Conservation (phyloP, 2,797 vertebrate species). For the Hoplostethus mediterraneus region DNA sequence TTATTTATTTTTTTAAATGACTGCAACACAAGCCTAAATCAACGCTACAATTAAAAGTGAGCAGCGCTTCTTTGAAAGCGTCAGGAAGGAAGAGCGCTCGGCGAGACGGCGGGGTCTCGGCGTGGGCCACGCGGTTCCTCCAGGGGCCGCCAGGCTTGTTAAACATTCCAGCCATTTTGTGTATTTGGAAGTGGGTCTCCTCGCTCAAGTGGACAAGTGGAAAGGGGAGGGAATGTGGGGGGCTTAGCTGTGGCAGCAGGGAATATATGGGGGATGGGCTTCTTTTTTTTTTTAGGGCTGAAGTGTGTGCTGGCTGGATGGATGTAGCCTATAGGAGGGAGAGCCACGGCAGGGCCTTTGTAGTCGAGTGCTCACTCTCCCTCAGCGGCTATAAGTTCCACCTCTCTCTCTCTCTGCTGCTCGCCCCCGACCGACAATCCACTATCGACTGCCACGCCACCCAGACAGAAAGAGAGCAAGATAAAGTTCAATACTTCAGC, state of each 20-base stretch:
- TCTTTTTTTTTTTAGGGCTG: slow-evolving; percentile 52
- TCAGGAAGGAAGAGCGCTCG: slow-evolving; percentile 30
- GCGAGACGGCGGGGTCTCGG: slow-evolving; percentile 25
- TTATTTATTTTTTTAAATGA: slow-evolving; percentile 62
- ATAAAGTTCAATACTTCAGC: slow-evolving; percentile 57
- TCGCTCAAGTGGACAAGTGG: slow-evolving; percentile 76
- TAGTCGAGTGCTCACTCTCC: slow-evolving; percentile 67
- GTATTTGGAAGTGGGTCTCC: slow-evolving; percentile 80
- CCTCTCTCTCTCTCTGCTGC: slow-evolving; percentile 36
- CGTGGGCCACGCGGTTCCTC: slow-evolving; percentile 59
- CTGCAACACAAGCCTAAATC: slow-evolving; percentile 51
- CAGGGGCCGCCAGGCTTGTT: slow-evolving; percentile 74
- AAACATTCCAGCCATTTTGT: slow-evolving; percentile 87
- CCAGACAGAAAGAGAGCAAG: slow-evolving; percentile 35
- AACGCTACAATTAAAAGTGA: slow-evolving; percentile 69
- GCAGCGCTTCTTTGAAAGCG: slow-evolving; percentile 39
- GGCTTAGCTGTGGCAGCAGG: slow-evolving; percentile 42
- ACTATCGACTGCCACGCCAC: slow-evolving; percentile 26
- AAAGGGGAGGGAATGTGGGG: slow-evolving; percentile 59
- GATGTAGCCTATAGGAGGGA: slow-evolving; percentile 47
- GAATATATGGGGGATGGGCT: slow-evolving; percentile 68
- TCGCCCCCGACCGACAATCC: slow-evolving; percentile 35
- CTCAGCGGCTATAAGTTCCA: slow-evolving; percentile 63
- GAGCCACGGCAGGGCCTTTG: slow-evolving; percentile 67
- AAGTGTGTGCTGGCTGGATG: slow-evolving; percentile 61